Percentiles rank a stretch among this genome's conserved stretches.
These are phyloP conservation scores for Osmerus eperlanus DNA, from an alignment of 2,113 vertebrate genomes.

Conservation along the genomic window DNA sequence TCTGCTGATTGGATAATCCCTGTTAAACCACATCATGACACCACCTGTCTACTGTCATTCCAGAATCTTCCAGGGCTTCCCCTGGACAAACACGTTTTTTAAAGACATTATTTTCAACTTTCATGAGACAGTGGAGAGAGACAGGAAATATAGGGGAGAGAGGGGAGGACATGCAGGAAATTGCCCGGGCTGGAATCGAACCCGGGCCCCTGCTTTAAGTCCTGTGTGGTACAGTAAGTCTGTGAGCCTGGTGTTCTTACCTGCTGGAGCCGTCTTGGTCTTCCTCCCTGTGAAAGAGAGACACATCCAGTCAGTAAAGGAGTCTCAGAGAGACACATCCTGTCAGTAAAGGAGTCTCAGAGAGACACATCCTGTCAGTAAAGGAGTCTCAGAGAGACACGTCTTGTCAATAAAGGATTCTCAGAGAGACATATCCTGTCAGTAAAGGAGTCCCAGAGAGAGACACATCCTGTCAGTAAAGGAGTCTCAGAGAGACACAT, in stretches of 20 bases:
- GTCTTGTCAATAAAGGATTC: neutral
- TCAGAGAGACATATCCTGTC: neutral
- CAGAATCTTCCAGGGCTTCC: no score
- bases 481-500: neutral
- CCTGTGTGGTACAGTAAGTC: neutral
- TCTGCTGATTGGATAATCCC: neutral
- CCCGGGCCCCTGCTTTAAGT: neutral
- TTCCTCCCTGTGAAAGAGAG: conserved; percentile 56
- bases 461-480: neutral
- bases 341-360: neutral
- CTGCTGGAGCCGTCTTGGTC: conserved; percentile 35
- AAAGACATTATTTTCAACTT: no score
- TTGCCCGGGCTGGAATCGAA: no score
- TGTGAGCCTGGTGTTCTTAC: conserved; percentile 37
- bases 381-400: neutral
- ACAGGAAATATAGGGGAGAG: no score
- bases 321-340: neutral
- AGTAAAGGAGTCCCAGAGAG: neutral
- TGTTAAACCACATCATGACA: conserved; percentile 8
- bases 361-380: neutral
- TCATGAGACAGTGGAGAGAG: no score
- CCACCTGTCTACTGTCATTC: conserved; percentile 6
- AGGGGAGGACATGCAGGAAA: no score
- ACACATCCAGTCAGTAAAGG: neutral
- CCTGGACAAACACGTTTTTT: no score